A percentile compares a stretch with the other conserved stretches of the same genome.
These are phyloP conservation scores for Ectemnius lituratus DNA, from an alignment of 2,888 invertebrate genomes.

Conservation along the genomic window DNA sequence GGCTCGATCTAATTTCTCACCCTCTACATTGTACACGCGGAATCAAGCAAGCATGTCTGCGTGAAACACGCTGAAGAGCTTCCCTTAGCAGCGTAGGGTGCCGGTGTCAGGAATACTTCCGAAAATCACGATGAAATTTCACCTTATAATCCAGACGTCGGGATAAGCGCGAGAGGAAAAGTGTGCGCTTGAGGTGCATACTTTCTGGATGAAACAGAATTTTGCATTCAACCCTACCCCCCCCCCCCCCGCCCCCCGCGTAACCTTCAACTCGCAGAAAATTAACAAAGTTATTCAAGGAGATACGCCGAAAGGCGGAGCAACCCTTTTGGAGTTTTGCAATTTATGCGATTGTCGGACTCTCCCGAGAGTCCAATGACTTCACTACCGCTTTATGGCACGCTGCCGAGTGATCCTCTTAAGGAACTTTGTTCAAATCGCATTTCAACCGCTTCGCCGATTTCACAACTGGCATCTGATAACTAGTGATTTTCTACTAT, in stretches of 20 bases:
- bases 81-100: background rate
- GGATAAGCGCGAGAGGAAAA: background rate
- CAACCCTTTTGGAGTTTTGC: slow-evolving; percentile 39
- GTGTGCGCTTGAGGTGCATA: background rate
- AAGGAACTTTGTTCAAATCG: background rate
- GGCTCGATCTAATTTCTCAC: slow-evolving; percentile 10
- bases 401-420: background rate
- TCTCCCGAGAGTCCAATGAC: slow-evolving; percentile 27
- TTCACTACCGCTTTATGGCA: slow-evolving; percentile 20
- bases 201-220: slow-evolving; percentile 23
- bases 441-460: background rate
- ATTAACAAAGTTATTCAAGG: slow-evolving; percentile 54
- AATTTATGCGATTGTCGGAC: slow-evolving; percentile 51
- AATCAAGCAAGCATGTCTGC: slow-evolving; percentile 8
- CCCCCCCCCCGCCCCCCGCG: background rate
- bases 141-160: slow-evolving; percentile 32
- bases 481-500: background rate
- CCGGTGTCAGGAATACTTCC: slow-evolving; percentile 30
- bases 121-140: slow-evolving; percentile 48
- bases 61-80: slow-evolving; percentile 14
- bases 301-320: slow-evolving; percentile 46
- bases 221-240: slow-evolving; percentile 28
- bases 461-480: background rate
- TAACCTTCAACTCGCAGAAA: slow-evolving; percentile 32
- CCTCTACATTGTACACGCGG: background rate